Evolutionary conservation across 2,888 invertebrate genomes (phyloP).

Genomic region (Phrixothrix hirtus): DNA sequence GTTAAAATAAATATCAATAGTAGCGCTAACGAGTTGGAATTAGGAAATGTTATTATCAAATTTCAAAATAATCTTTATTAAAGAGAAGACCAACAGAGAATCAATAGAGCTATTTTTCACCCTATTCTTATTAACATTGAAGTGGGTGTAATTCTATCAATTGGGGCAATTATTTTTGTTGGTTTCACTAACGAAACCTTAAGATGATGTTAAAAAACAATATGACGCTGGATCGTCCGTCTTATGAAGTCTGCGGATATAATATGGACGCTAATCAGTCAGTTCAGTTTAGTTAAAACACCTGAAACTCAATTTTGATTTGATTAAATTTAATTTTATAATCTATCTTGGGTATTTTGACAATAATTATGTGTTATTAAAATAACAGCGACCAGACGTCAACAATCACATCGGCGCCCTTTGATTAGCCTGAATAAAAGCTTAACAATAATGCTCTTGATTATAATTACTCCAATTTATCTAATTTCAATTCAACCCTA

Average conservation of each 20-base stretch:
- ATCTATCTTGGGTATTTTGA: constrained; percentile 1
- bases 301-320: too few species aligned
- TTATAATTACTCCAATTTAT: constrained; percentile 30
- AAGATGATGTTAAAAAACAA: constrained; percentile 14
- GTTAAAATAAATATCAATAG: too few species aligned
- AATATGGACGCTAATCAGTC: too few species aligned
- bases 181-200: constrained; percentile 22
- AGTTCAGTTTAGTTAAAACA: too few species aligned
- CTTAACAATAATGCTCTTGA: constrained; percentile 18
- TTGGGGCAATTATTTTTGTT: constrained; percentile 17
- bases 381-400: constrained; percentile 9
- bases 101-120: constrained; percentile 19
- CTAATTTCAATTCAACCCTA: constrained; percentile 22
- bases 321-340: not conserved
- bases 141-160: constrained; percentile 23
- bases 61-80: constrained; percentile 9
- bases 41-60: constrained; percentile 1
- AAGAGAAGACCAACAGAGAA: constrained; percentile 1
- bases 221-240: too few species aligned
- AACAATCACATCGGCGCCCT: constrained; percentile 6
- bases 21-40: not conserved
- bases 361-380: constrained; percentile 9
- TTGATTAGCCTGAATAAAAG: constrained; percentile 8
- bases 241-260: too few species aligned
- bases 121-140: constrained; percentile 15